A percentile compares a stretch with the other conserved stretches of the same genome.
These are phyloP conservation scores for Epinotia bilunana DNA, from an alignment of 2,888 invertebrate species.

Conservation along the genomic window DNA sequence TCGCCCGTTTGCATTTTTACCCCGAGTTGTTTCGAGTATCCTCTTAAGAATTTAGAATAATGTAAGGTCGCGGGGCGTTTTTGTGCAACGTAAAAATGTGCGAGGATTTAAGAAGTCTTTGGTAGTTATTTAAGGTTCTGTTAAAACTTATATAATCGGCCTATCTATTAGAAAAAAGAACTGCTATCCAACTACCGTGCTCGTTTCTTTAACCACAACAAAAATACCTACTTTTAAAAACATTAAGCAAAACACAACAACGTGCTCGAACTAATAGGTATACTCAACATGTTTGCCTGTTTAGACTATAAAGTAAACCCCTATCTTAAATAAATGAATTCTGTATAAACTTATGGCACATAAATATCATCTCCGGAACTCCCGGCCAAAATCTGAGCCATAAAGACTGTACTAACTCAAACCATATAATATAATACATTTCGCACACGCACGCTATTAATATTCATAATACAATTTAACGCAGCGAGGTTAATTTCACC, in stretches of 20 bases:
- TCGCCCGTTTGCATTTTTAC: conserved; percentile 68
- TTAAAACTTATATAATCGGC: too few species aligned
- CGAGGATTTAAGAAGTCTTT: background rate
- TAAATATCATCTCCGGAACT: conserved; percentile 50
- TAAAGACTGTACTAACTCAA: conserved; percentile 67
- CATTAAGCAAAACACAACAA: too few species aligned
- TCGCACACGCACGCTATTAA: conserved; percentile 76
- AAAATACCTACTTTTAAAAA: too few species aligned
- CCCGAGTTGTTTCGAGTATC: conserved; percentile 49
- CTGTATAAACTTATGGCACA: conserved; percentile 26
- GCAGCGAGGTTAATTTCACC: conserved; percentile 84
- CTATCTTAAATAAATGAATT: conserved; percentile 6
- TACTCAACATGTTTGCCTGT: background rate
- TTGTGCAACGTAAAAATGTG: conserved; percentile 13
- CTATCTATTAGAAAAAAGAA: background rate
- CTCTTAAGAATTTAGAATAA: conserved; percentile 45
- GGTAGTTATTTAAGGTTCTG: too few species aligned
- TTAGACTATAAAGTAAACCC: background rate
- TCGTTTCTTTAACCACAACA: too few species aligned
- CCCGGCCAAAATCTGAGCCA: conserved; percentile 69
- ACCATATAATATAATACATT: conserved; percentile 72
- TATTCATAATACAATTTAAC: conserved; percentile 85
- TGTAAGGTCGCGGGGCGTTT: conserved; percentile 30
- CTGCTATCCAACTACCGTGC: background rate
- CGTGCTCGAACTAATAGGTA: too few species aligned